These are phyloP conservation scores for Craniophora ligustri DNA, from an alignment of 2,888 invertebrate genomes.

Conservation along the genomic window DNA sequence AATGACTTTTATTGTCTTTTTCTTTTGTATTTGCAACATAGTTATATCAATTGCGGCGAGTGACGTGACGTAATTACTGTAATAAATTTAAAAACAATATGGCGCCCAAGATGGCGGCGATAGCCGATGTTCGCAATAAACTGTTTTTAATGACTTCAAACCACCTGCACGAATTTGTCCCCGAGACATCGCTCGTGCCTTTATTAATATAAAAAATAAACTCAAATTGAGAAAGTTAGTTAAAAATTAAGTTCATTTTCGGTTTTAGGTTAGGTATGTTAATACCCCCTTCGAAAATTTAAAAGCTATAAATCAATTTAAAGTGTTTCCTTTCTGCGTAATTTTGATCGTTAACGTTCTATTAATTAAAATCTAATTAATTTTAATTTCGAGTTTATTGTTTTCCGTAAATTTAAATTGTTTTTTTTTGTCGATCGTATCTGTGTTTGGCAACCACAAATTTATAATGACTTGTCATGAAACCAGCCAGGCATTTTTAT, in stretches of 20 bases:
- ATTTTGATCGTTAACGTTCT: constrained; percentile 33
- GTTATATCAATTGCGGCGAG: constrained; percentile 60
- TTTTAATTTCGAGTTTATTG: constrained; percentile 13
- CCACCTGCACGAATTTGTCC: constrained; percentile 76
- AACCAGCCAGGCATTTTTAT: not conserved
- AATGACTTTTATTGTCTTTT: constrained; percentile 11
- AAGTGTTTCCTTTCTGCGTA: constrained; percentile 33
- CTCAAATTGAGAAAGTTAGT: constrained; percentile 29
- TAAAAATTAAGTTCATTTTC: constrained; percentile 12
- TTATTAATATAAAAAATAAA: constrained; percentile 42
- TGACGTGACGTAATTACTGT: constrained; percentile 77
- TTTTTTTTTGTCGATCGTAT: not conserved
- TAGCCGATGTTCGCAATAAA: constrained; percentile 75
- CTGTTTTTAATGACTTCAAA: constrained; percentile 72
- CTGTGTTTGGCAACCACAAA: not conserved
- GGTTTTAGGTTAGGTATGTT: constrained; percentile 2
- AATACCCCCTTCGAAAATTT: constrained; percentile 29
- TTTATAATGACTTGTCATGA: not conserved
- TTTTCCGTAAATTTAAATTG: constrained; percentile 4
- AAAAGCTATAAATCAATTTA: constrained; percentile 33
- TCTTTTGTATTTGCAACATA: constrained; percentile 26
- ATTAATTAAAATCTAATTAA: constrained; percentile 41
- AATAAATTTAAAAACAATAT: constrained; percentile 83
- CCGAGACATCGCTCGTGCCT: constrained; percentile 45
- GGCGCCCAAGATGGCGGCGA: constrained; percentile 74